Percentiles rank a stretch among this genome's conserved stretches.
These are phyloP conservation scores for Phocoena phocoena DNA, from an alignment of 2,113 vertebrate genomes.

Conservation along the genomic window DNA sequence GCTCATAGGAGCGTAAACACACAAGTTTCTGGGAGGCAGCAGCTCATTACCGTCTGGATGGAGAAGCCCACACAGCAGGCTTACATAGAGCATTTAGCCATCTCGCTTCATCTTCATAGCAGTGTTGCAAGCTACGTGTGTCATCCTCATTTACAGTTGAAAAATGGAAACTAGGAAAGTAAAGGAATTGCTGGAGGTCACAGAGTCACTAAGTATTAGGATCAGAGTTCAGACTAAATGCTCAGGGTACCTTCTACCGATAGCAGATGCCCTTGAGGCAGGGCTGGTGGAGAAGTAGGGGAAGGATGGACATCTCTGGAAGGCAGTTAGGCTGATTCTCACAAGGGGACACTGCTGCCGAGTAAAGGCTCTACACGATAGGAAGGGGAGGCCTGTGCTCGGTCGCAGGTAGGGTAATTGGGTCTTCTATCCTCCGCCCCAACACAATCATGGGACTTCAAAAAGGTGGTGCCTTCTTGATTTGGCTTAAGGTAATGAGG, in stretches of 20 bases:
- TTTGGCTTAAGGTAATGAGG: background rate
- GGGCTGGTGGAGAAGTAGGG: background rate
- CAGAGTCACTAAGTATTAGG: background rate
- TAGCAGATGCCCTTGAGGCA: background rate
- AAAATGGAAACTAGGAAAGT: background rate
- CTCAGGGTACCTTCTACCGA: background rate
- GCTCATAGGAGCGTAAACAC: background rate
- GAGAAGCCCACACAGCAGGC: background rate
- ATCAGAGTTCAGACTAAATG: background rate
- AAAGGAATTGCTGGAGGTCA: background rate
- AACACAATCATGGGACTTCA: background rate
- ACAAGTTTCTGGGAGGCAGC: background rate
- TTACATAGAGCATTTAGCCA: fast-evolving
- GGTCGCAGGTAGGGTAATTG: background rate
- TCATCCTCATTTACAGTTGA: background rate
- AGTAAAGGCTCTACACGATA: background rate
- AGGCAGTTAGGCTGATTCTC: background rate
- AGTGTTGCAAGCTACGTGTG: background rate
- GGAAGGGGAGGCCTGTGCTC: background rate
- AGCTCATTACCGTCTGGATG: background rate
- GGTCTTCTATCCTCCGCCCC: background rate
- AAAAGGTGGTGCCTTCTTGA: background rate
- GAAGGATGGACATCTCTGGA: background rate
- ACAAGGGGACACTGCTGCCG: background rate
- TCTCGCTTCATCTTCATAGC: background rate